Percentiles rank a stretch among this genome's conserved stretches.
These are phyloP conservation scores for Xenops minutus DNA, from an alignment of 2,797 vertebrate species.

Conservation along the genomic window DNA sequence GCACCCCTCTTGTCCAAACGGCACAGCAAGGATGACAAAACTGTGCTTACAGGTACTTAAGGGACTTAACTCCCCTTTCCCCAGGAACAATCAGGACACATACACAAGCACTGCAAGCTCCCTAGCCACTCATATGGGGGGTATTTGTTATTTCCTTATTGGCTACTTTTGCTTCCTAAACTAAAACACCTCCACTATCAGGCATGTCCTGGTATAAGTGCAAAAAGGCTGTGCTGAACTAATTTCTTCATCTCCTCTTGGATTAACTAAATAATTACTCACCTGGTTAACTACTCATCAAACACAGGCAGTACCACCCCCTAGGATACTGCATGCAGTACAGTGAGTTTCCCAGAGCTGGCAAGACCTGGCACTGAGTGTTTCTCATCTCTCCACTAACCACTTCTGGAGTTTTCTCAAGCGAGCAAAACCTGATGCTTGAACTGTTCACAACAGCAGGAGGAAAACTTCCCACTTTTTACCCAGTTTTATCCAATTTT, in stretches of 20 bases:
- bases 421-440: not conserved
- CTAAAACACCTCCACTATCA: not conserved
- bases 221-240: not conserved
- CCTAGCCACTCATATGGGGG: too few relatives aligned
- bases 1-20: not conserved
- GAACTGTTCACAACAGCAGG: not conserved
- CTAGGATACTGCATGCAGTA: rapidly evolving
- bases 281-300: not conserved
- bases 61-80: not conserved
- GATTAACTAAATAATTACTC: not conserved
- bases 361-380: rapidly evolving
- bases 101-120: not conserved
- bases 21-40: not conserved
- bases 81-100: rapidly evolving
- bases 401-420: not conserved
- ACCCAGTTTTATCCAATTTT: not conserved
- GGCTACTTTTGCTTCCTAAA: not conserved
- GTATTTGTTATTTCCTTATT: not conserved
- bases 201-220: not conserved
- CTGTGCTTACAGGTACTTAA: not conserved
- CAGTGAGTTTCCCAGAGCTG: not conserved
- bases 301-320: not conserved
- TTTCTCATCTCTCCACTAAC: not conserved
- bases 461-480: not conserved
- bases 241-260: not conserved